These are phyloP conservation scores for Perithous albicinctus DNA, from an alignment of 2,888 invertebrate genomes.

Conservation along the genomic window DNA sequence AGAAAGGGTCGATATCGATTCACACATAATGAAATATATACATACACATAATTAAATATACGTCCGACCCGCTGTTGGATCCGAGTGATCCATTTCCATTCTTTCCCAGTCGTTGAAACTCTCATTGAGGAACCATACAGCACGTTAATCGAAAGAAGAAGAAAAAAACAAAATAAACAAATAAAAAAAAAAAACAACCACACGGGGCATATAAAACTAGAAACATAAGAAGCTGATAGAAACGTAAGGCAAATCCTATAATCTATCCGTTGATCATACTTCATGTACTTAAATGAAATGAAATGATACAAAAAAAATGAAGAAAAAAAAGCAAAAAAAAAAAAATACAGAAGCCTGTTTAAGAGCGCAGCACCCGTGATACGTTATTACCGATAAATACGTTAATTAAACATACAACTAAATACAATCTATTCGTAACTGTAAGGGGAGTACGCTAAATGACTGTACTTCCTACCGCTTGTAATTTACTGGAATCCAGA, in stretches of 20 bases:
- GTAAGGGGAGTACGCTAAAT: constrained; percentile 62
- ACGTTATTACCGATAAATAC: constrained; percentile 73
- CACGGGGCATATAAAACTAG: constrained; percentile 79
- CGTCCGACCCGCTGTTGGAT: constrained; percentile 50
- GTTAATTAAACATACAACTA: constrained; percentile 69
- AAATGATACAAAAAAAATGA: constrained; percentile 44
- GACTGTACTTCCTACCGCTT: constrained; percentile 60
- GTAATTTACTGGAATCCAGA: constrained; percentile 61
- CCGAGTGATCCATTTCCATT: constrained; percentile 36
- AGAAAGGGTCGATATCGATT: constrained; percentile 51
- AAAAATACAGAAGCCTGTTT: constrained; percentile 70
- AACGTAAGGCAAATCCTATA: constrained; percentile 73
- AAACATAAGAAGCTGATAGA: constrained; percentile 75
- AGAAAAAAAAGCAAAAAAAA: constrained; percentile 24
- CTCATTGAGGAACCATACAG: constrained; percentile 43
- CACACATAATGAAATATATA: constrained; percentile 47
- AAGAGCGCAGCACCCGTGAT: constrained; percentile 75
- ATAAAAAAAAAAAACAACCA: constrained; percentile 75
- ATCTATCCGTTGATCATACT: constrained; percentile 72
- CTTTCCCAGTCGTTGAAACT: constrained; percentile 60
- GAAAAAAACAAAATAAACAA: constrained; percentile 62
- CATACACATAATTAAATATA: constrained; percentile 36
- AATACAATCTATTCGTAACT: constrained; percentile 72
- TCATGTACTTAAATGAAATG: constrained; percentile 74
- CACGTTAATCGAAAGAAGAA: constrained; percentile 59